Evolutionary conservation across 2,113 vertebrate genomes (phyloP).

Genomic region (Dolichallabes microphthalmus): DNA sequence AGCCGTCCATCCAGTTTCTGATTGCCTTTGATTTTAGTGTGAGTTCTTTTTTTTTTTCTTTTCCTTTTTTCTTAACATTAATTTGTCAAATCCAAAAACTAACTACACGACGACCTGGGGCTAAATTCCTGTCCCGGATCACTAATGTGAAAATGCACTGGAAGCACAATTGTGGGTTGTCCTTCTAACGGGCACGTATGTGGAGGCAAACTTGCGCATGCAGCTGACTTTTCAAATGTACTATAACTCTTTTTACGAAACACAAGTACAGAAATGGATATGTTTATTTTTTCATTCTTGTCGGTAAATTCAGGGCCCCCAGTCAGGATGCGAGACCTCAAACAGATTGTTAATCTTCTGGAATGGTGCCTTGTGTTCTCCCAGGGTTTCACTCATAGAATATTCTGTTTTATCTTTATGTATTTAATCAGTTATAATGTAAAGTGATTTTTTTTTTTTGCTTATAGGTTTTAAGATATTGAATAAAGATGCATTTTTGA

Average conservation of each 20-base stretch:
- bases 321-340: constrained; percentile 57
- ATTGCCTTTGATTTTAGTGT: not conserved
- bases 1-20: not conserved
- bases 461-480: constrained; percentile 56
- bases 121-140: constrained; percentile 29
- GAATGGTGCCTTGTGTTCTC: constrained; percentile 71
- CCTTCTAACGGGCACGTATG: constrained; percentile 21
- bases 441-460: constrained; percentile 34
- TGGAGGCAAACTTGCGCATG: constrained; percentile 55
- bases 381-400: constrained; percentile 61
- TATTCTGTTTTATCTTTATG: constrained; percentile 56
- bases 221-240: constrained; percentile 68
- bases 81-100: constrained; percentile 11
- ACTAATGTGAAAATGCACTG: constrained; percentile 51
- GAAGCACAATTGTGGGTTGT: constrained; percentile 51
- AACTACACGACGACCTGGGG: constrained; percentile 1
- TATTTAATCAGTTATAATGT: constrained; percentile 59
- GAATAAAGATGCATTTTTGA: constrained; percentile 47
- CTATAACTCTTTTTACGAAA: constrained; percentile 41
- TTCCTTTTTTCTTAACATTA: not conserved
- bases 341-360: constrained; percentile 61
- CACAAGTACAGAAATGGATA: constrained; percentile 35
- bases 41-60: not conserved
- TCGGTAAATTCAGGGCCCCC: constrained; percentile 41
- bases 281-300: constrained; percentile 39